Evolutionary conservation across 1,140 invertebrate genomes (phyloP).

Genomic region (Trichoplusia ni): DNA sequence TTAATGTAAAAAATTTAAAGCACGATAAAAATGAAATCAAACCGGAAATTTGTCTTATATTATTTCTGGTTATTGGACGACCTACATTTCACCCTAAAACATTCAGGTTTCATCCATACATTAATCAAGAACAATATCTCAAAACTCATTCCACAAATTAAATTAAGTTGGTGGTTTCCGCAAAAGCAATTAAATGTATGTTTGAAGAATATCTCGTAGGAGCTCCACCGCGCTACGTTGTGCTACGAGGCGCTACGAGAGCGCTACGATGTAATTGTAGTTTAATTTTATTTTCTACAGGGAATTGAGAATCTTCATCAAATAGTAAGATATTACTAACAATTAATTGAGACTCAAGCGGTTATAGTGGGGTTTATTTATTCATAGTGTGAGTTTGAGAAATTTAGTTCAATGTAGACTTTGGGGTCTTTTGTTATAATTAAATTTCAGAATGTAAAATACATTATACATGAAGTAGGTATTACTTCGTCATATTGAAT

Average conservation of each 20-base stretch:
- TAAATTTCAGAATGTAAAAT: not conserved
- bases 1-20: not conserved
- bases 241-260: conserved; percentile 4
- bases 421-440: not conserved
- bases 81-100: not conserved
- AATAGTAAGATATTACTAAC: not conserved
- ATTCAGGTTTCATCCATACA: not conserved
- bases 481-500: no score
- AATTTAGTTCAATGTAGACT: not conserved
- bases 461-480: no score
- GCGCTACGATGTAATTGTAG: conserved; percentile 5
- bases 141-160: conserved; percentile 12
- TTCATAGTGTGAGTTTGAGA: not conserved
- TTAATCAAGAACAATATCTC: conserved; percentile 11
- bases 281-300: conserved; percentile 10
- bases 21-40: no score
- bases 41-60: no score
- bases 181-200: conserved; percentile 5
- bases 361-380: not conserved
- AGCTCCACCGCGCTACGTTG: conserved; percentile 1
- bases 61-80: not conserved
- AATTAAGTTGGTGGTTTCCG: conserved; percentile 5
- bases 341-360: not conserved
- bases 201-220: conserved; percentile 21
- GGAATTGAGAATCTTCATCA: conserved; percentile 1